A percentile compares a stretch with the other conserved stretches of the same genome.
Conservation (phyloP, 2,113 vertebrate species). For the Perccottus glenii region DNA sequence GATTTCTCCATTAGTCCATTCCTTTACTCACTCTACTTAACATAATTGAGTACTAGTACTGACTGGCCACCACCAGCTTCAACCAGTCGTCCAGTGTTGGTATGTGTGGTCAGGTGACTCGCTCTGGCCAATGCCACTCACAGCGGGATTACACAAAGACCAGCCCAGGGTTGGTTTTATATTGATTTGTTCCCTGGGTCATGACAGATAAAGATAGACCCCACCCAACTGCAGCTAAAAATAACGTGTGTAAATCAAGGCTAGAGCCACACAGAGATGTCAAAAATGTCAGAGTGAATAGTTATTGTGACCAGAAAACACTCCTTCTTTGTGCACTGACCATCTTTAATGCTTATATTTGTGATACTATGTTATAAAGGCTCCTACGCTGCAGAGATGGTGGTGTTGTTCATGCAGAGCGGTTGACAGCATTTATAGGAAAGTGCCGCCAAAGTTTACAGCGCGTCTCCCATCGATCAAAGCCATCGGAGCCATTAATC, state of each 20-base stretch:
- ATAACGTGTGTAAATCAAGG: slow-evolving; percentile 63
- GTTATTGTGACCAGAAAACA: slow-evolving; percentile 22
- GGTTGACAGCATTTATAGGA: slow-evolving; percentile 42
- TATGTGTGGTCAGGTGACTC: slow-evolving; percentile 1
- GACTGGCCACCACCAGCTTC: neutral
- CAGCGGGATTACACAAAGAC: slow-evolving; percentile 40
- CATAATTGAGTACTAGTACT: neutral
- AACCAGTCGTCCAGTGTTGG: neutral
- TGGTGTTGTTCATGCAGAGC: neutral
- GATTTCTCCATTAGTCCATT: neutral
- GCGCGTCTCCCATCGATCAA: slow-evolving; percentile 42
- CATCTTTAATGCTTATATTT: slow-evolving; percentile 11
- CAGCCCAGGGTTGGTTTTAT: slow-evolving; percentile 45
- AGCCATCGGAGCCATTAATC: slow-evolving; percentile 56
- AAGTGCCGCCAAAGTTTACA: slow-evolving; percentile 46
- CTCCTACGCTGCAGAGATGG: neutral
- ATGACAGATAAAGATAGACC: slow-evolving; percentile 67
- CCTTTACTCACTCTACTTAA: neutral
- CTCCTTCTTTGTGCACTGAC: slow-evolving; percentile 14
- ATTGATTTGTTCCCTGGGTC: slow-evolving; percentile 68
- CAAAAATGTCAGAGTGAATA: slow-evolving; percentile 19
- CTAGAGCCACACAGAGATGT: slow-evolving; percentile 10
- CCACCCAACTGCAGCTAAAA: slow-evolving; percentile 63
- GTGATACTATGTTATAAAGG: slow-evolving; percentile 3
- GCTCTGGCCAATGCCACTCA: neutral